Conservation (phyloP, 2,113 vertebrate genomes). For the Antechinus flavipes region DNA sequence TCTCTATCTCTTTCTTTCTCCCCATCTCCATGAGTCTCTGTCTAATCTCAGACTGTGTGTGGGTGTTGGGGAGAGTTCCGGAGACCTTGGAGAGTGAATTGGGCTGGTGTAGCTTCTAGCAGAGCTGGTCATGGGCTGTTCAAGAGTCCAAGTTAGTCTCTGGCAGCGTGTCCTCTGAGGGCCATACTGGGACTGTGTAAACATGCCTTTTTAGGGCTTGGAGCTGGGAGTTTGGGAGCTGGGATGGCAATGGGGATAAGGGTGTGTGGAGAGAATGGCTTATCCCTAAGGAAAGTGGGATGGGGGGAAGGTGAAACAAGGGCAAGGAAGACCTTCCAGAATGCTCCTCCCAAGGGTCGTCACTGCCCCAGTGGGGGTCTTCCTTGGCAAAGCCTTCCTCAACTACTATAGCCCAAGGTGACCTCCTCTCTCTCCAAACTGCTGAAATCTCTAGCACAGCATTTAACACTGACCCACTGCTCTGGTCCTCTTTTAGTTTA, state of each 20-base stretch:
- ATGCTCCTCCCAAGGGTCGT: not conserved
- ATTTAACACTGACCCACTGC: not conserved
- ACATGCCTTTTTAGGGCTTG: constrained; percentile 87
- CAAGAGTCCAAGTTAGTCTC: constrained; percentile 23
- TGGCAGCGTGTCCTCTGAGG: constrained; percentile 33
- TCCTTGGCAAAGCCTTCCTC: not conserved
- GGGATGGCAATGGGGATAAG: constrained; percentile 1
- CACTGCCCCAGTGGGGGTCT: not conserved
- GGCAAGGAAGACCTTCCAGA: not conserved
- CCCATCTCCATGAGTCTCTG: no score
- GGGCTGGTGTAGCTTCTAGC: not conserved
- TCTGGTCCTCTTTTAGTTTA: not conserved
- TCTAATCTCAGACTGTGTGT: not conserved
- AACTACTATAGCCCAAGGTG: not conserved
- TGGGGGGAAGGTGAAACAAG: no score
- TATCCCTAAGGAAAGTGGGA: not conserved
- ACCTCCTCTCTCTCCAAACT: not conserved
- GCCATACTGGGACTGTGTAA: constrained; percentile 48
- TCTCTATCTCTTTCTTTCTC: no score
- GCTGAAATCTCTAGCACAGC: not conserved
- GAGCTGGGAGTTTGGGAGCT: constrained; percentile 46
- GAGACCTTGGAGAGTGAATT: not conserved
- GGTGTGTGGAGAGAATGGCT: constrained; percentile 25
- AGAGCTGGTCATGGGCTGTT: not conserved
- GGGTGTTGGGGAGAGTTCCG: not conserved